These are phyloP conservation scores for Hydropotes inermis DNA, from an alignment of 2,113 vertebrate species.

Conservation along the genomic window DNA sequence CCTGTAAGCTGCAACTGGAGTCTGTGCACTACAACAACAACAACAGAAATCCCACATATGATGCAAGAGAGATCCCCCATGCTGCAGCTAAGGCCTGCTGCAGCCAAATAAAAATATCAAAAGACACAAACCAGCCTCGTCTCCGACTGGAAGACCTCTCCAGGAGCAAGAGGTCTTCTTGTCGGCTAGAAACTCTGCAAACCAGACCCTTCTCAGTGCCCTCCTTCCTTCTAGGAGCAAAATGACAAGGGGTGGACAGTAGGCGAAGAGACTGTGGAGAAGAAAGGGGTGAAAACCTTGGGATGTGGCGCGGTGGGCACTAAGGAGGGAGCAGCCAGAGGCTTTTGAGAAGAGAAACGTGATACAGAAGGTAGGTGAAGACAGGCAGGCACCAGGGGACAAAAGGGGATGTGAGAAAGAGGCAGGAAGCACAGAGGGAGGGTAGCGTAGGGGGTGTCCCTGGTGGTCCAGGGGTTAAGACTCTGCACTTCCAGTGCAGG, in stretches of 20 bases:
- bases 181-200: not conserved
- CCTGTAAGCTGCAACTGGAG: not conserved
- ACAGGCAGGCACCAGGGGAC: not conserved
- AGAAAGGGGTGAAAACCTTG: not conserved
- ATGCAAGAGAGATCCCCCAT: not conserved
- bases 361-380: not conserved
- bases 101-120: not conserved
- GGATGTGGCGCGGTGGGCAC: not conserved
- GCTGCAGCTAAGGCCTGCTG: not conserved
- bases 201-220: not conserved
- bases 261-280: not conserved
- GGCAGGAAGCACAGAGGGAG: not conserved
- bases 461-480: not conserved
- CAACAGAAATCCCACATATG: not conserved
- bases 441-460: not conserved
- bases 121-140: not conserved
- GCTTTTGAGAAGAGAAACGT: not conserved
- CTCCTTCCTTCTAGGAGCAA: not conserved
- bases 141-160: not conserved
- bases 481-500: not conserved
- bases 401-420: not conserved
- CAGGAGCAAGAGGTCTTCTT: not conserved
- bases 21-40: not conserved
- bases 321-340: not conserved
- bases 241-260: rapidly evolving